Conservation (phyloP, 2,113 vertebrate species). For the Monarcha castaneiventris region DNA sequence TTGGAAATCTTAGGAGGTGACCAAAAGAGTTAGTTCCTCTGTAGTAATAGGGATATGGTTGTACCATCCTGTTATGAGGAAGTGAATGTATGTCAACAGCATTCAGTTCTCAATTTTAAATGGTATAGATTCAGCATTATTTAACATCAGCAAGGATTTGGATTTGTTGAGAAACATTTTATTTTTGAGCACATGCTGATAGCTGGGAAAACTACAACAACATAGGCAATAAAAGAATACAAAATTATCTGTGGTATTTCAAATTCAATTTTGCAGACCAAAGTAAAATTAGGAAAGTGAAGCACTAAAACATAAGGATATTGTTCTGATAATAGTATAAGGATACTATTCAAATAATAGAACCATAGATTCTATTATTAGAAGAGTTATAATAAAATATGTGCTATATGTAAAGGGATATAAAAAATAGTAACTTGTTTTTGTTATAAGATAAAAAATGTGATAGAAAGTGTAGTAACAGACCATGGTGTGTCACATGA, state of each 20-base stretch:
- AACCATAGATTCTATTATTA: not conserved
- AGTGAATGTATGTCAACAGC: not conserved
- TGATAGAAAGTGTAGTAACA: not conserved
- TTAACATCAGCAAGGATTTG: not conserved
- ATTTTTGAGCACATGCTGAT: not conserved
- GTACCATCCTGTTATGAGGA: not conserved
- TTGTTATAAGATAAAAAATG: not conserved
- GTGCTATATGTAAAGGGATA: not conserved
- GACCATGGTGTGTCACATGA: not conserved
- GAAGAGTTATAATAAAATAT: not conserved
- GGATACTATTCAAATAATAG: not conserved
- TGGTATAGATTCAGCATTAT: not conserved
- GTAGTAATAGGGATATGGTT: not conserved
- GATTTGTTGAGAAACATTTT: not conserved
- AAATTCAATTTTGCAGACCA: not conserved
- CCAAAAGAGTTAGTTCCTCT: not conserved
- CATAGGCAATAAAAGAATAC: not conserved
- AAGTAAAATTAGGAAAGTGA: not conserved
- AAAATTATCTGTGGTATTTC: not conserved
- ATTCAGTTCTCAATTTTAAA: not conserved
- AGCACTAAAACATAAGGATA: not conserved
- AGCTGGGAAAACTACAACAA: not conserved
- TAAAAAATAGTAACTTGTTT: not conserved
- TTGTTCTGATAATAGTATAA: not conserved
- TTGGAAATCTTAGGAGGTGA: not conserved